Conservation (phyloP, 1,140 invertebrate species). For the Drosophila chauvacae region DNA sequence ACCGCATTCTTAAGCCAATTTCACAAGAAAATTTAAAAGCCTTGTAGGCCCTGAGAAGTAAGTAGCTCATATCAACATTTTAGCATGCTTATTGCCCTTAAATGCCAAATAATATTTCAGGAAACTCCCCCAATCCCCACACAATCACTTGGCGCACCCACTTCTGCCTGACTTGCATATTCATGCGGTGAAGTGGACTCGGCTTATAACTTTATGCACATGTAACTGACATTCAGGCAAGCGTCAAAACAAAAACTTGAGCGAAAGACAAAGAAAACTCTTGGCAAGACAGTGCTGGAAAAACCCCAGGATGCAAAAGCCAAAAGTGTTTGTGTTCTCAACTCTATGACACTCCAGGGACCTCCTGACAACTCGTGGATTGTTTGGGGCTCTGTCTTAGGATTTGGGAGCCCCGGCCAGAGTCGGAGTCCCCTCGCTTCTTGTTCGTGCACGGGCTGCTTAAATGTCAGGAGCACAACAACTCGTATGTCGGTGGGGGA, state of each 20-base stretch:
- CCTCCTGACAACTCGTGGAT: slow-evolving; percentile 25
- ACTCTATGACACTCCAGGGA: slow-evolving; percentile 48
- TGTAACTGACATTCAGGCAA: slow-evolving; percentile 69
- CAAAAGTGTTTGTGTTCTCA: slow-evolving; percentile 53
- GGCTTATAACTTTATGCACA: slow-evolving; percentile 66
- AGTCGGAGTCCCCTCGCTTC: slow-evolving; percentile 1
- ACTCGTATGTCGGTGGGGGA: slow-evolving; percentile 3
- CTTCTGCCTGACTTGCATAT: slow-evolving; percentile 47
- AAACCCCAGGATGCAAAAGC: slow-evolving; percentile 34
- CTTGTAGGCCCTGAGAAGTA: not conserved
- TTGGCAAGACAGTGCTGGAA: slow-evolving; percentile 20
- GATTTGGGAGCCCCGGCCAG: slow-evolving; percentile 1
- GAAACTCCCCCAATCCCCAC: not conserved
- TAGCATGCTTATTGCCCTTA: slow-evolving; percentile 25
- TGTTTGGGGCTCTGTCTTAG: slow-evolving; percentile 19
- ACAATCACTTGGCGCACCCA: slow-evolving; percentile 16
- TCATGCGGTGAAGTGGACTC: slow-evolving; percentile 49
- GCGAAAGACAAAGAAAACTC: slow-evolving; percentile 50
- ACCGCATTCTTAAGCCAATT: not conserved
- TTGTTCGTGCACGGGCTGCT: slow-evolving; percentile 52
- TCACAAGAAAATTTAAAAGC: not conserved
- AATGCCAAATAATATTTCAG: slow-evolving; percentile 29
- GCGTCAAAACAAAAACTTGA: slow-evolving; percentile 63
- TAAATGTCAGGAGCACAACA: slow-evolving; percentile 56
- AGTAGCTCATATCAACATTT: slow-evolving; percentile 29